phyloP scores from a whole-genome alignment of 2,797 vertebrate genomes.

The Oreochromis grahami region DNA sequence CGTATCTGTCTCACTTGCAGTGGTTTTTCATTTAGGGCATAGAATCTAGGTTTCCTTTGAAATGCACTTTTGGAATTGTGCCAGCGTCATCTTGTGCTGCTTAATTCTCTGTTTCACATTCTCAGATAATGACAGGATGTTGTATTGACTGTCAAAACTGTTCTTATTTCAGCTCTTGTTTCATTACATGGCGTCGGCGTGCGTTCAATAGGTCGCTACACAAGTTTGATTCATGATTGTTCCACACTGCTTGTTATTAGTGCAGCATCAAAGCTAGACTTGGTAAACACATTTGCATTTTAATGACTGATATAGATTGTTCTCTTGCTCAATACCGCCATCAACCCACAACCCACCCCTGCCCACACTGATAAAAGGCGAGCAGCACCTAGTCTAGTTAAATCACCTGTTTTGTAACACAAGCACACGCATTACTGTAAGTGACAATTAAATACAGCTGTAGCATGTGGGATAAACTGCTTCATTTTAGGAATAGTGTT shows the following conservation, averaged over 20 bases:
- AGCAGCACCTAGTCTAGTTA: constrained; percentile 16
- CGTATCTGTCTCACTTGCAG: constrained; percentile 1
- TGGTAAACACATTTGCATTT: constrained; percentile 75
- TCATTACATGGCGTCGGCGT: constrained; percentile 57
- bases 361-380: constrained; percentile 17
- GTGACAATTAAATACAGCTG: constrained; percentile 25
- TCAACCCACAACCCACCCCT: constrained; percentile 22
- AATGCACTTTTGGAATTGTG: constrained; percentile 32
- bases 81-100: constrained; percentile 36
- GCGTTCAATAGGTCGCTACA: constrained; percentile 57
- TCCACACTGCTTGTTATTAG: constrained; percentile 68
- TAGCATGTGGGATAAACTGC: not conserved
- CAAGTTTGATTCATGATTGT: constrained; percentile 69
- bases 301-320: constrained; percentile 74
- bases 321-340: constrained; percentile 47
- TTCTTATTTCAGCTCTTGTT: constrained; percentile 60
- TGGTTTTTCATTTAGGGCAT: constrained; percentile 45
- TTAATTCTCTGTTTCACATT: constrained; percentile 45
- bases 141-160: constrained; percentile 53
- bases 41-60: constrained; percentile 44
- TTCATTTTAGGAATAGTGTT: constrained; percentile 5
- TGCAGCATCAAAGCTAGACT: constrained; percentile 61
- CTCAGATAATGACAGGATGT: constrained; percentile 54
- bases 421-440: not conserved
- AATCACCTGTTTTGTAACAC: constrained; percentile 6